Conservation (phyloP, 1,140 invertebrate genomes). For the Apis dorsata region DNA sequence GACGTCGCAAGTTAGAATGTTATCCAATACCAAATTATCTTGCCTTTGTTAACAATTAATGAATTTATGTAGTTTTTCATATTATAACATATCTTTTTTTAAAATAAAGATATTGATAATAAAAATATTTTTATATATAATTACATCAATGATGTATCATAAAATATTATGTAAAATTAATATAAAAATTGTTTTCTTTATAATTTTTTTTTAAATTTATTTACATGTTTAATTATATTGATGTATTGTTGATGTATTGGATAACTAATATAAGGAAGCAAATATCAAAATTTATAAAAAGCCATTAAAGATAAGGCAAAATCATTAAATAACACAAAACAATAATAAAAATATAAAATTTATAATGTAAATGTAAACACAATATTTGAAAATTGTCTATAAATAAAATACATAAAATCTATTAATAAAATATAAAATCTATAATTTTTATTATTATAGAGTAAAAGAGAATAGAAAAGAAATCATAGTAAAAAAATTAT, state of each 20-base stretch:
- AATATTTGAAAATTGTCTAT: conserved; percentile 12
- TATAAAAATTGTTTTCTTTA: background rate
- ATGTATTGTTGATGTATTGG: conserved; percentile 71
- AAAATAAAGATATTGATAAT: background rate
- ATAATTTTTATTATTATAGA: background rate
- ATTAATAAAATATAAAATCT: background rate
- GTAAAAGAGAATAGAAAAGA: background rate
- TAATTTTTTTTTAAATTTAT: background rate
- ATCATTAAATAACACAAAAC: conserved; percentile 29
- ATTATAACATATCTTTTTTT: conserved; percentile 1
- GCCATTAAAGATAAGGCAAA: conserved; percentile 38
- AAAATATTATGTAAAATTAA: conserved; percentile 5
- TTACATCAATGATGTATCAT: background rate
- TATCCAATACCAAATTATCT: conserved; percentile 76
- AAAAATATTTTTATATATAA: background rate
- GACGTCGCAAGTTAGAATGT: conserved; percentile 75
- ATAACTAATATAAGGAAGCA: conserved; percentile 70
- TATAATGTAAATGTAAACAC: conserved; percentile 4
- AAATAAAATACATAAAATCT: background rate
- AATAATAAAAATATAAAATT: conserved; percentile 38
- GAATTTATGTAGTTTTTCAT: conserved; percentile 14
- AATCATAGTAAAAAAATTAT: conserved; percentile 15
- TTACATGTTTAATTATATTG: background rate
- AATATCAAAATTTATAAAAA: conserved; percentile 41
- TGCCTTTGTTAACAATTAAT: conserved; percentile 50